Percentiles rank a stretch among this genome's conserved stretches.
phyloP scores from a whole-genome alignment of 2,888 invertebrate species.

The Flabesymbios commensalis region DNA sequence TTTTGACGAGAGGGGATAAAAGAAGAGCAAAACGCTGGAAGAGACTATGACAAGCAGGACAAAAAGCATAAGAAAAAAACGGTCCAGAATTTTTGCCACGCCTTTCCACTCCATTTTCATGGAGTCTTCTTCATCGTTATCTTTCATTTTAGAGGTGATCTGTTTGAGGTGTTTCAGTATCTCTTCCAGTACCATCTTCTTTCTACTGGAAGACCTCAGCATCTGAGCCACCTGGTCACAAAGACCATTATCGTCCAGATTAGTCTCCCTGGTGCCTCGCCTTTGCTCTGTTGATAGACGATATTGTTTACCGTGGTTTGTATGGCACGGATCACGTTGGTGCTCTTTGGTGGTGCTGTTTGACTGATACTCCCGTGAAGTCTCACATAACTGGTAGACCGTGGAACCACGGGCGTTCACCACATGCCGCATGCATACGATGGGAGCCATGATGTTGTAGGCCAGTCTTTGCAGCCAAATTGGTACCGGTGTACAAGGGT shows the following conservation, averaged over 20 bases:
- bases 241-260: background rate
- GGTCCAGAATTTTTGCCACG: slow-evolving; percentile 32
- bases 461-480: slow-evolving; percentile 28
- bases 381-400: slow-evolving; percentile 22
- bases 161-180: slow-evolving; percentile 26
- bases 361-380: slow-evolving; percentile 12
- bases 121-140: slow-evolving; percentile 23
- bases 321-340: background rate
- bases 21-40: slow-evolving; percentile 23
- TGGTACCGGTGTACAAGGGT: slow-evolving; percentile 32
- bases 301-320: background rate
- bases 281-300: background rate
- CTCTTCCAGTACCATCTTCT: slow-evolving; percentile 22
- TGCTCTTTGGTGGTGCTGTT: background rate
- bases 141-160: slow-evolving; percentile 29
- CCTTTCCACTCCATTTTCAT: slow-evolving; percentile 33
- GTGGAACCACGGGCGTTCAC: slow-evolving; percentile 3
- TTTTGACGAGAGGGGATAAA: slow-evolving; percentile 22
- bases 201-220: background rate
- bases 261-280: background rate
- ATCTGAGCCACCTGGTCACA: slow-evolving; percentile 9
- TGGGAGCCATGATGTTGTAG: slow-evolving; percentile 19
- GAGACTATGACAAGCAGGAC: slow-evolving; percentile 26
- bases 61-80: slow-evolving; percentile 34
- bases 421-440: slow-evolving; percentile 20